A percentile compares a stretch with the other conserved stretches of the same genome.
Evolutionary conservation across 2,888 invertebrate genomes (phyloP).

Genomic region (Agrotis ipsilon): DNA sequence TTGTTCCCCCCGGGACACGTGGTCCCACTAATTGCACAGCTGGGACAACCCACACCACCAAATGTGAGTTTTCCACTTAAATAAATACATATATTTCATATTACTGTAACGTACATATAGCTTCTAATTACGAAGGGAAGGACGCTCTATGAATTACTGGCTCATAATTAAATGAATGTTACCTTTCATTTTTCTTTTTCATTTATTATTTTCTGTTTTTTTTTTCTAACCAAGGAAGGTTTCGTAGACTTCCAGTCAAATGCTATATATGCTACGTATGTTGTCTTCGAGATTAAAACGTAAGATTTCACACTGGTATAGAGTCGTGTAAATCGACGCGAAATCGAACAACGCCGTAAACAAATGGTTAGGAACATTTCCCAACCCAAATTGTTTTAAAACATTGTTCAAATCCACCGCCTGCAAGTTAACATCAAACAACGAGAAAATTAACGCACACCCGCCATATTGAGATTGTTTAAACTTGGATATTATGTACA

Average conservation of each 20-base stretch:
- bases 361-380: constrained; percentile 20
- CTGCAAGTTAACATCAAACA: constrained; percentile 66
- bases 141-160: constrained; percentile 61
- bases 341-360: constrained; percentile 5
- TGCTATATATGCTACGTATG: too few relatives aligned
- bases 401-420: constrained; percentile 46
- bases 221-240: neutral
- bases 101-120: constrained; percentile 55
- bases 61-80: constrained; percentile 85
- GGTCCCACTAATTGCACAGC: constrained; percentile 90
- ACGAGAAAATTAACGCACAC: constrained; percentile 79
- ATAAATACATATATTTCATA: constrained; percentile 75
- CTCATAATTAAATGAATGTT: constrained; percentile 60
- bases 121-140: constrained; percentile 65
- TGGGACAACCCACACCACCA: constrained; percentile 82
- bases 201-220: neutral
- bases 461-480: constrained; percentile 87
- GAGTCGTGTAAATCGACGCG: neutral
- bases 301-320: neutral
- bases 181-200: constrained; percentile 7
- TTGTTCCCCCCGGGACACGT: constrained; percentile 87
- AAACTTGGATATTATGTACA: constrained; percentile 89
- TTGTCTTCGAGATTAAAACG: too few relatives aligned
- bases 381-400: constrained; percentile 46
- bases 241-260: neutral